A percentile compares a stretch with the other conserved stretches of the same genome.
These are phyloP conservation scores for Craseonycteris thonglongyai DNA, from an alignment of 2,113 vertebrate species.

Conservation along the genomic window DNA sequence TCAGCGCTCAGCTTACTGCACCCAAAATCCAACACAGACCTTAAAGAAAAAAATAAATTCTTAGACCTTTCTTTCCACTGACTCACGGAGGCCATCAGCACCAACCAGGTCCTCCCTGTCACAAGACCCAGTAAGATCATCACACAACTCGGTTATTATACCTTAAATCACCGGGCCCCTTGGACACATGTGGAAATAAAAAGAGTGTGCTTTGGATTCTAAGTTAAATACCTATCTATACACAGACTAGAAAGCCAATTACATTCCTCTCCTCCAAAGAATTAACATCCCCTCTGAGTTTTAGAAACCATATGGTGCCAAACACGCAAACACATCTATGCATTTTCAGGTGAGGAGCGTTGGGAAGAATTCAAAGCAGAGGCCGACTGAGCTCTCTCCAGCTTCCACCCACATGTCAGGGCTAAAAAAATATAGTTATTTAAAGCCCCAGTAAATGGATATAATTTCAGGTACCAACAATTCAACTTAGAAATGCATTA, in stretches of 20 bases:
- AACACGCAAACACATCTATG: neutral
- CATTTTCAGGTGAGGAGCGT: neutral
- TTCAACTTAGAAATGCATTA: slow-evolving; percentile 40
- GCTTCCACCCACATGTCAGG: slow-evolving; percentile 22
- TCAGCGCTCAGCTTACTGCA: neutral
- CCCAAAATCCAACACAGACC: neutral
- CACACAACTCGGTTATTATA: neutral
- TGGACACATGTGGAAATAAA: neutral
- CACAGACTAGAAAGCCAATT: slow-evolving; percentile 19
- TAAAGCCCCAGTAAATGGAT: slow-evolving; percentile 28
- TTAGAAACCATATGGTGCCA: slow-evolving; percentile 32
- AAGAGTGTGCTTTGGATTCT: neutral
- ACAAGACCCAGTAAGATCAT: neutral
- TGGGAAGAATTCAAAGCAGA: neutral
- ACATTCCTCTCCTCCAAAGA: slow-evolving; percentile 27
- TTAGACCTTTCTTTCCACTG: neutral
- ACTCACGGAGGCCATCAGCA: neutral
- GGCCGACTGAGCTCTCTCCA: neutral
- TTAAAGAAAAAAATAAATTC: neutral
- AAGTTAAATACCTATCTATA: slow-evolving; percentile 31
- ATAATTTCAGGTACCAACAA: slow-evolving; percentile 40
- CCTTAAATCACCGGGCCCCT: neutral
- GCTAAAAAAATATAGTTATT: slow-evolving; percentile 5
- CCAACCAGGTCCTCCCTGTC: neutral
- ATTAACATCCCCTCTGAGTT: neutral